phyloP scores from a whole-genome alignment of 1,140 invertebrate genomes.

The Lepidurus arcticus region DNA sequence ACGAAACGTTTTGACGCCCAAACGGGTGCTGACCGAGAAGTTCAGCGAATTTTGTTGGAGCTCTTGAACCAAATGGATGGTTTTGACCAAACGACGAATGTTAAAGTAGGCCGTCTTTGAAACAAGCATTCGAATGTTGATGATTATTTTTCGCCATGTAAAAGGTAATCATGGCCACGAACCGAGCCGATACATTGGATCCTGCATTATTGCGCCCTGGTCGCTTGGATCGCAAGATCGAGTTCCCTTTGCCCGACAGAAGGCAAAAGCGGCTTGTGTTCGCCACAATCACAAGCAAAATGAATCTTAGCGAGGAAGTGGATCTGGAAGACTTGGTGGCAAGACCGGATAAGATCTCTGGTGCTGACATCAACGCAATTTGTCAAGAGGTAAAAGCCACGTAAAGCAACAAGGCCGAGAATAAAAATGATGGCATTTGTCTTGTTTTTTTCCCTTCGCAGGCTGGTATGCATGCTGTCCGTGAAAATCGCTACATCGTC shows the following conservation, averaged over 20 bases:
- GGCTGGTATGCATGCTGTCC: constrained; percentile 89
- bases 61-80: constrained; percentile 99
- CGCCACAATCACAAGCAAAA: constrained; percentile 94
- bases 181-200: constrained; percentile 95
- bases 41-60: constrained; percentile 95
- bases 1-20: constrained; percentile 98
- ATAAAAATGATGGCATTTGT: not conserved
- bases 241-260: constrained; percentile 96
- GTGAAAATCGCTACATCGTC: constrained; percentile 98
- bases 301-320: constrained; percentile 99
- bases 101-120: constrained; percentile 63
- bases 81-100: constrained; percentile 99
- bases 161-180: constrained; percentile 99
- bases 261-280: constrained; percentile 97
- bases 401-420: not conserved
- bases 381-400: constrained; percentile 83
- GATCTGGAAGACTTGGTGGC: constrained; percentile 99
- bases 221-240: constrained; percentile 96
- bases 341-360: constrained; percentile 94
- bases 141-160: not conserved
- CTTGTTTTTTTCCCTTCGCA: constrained; percentile 40
- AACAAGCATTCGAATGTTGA: not conserved
- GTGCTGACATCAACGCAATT: constrained; percentile 99
- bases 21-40: constrained; percentile 97
- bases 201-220: constrained; percentile 94